Evolutionary conservation across 2,888 invertebrate species (phyloP).

Genomic region (Coronaproctus castanopsis): DNA sequence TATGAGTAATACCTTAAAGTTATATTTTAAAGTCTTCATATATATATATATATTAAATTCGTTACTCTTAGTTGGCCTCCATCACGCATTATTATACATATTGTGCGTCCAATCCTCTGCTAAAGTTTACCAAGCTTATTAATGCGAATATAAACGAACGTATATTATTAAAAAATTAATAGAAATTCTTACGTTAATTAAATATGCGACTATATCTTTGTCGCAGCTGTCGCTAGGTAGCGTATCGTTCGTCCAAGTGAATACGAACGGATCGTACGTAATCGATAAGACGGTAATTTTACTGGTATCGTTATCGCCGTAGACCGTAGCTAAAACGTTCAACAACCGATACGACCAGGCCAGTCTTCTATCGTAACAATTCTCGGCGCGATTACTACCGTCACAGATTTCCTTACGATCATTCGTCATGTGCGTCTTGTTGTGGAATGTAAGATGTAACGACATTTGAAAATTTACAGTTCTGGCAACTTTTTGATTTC

Average conservation of each 20-base stretch:
- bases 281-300: constrained; percentile 39
- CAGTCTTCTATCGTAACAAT: not conserved
- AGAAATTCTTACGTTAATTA: constrained; percentile 42
- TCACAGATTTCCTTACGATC: not conserved
- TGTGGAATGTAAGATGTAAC: constrained; percentile 36
- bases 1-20: too few species aligned
- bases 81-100: too few species aligned
- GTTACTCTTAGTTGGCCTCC: too few species aligned
- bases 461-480: constrained; percentile 65
- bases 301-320: constrained; percentile 32
- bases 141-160: too few species aligned
- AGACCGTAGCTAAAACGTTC: constrained; percentile 9
- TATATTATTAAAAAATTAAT: too few species aligned
- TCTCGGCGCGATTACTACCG: constrained; percentile 25
- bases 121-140: too few species aligned
- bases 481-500: constrained; percentile 56
- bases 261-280: constrained; percentile 33
- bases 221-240: constrained; percentile 60
- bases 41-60: too few species aligned
- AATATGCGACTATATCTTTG: constrained; percentile 43
- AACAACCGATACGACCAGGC: constrained; percentile 1
- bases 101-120: too few species aligned
- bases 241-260: constrained; percentile 71
- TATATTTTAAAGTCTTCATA: too few species aligned
- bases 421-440: not conserved